Conservation (phyloP, 2,888 invertebrate genomes). For the Timema podura region DNA sequence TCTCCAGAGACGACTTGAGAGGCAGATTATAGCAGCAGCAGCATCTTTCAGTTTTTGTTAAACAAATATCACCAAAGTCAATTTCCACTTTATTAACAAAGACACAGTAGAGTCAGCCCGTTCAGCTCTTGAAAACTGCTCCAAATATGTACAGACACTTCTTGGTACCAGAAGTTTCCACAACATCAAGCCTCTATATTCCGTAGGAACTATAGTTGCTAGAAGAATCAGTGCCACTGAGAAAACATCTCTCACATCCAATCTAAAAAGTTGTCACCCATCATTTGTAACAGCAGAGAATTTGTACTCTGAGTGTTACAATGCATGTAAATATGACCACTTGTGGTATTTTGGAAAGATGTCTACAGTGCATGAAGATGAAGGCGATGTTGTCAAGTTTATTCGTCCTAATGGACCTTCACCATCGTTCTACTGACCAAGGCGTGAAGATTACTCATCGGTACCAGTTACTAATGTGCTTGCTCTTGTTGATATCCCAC, state of each 20-base stretch:
- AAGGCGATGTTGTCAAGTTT: constrained; percentile 6
- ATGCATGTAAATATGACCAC: neutral
- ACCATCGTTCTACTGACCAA: neutral
- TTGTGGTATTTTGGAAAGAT: constrained; percentile 2
- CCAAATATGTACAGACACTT: constrained; percentile 6
- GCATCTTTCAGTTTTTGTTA: neutral
- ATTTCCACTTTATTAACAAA: neutral
- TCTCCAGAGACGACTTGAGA: neutral
- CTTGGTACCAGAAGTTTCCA: neutral
- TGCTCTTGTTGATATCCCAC: constrained; percentile 2
- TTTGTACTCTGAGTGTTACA: neutral
- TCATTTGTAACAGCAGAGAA: neutral
- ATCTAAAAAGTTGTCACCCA: neutral
- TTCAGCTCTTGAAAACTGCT: neutral
- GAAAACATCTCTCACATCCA: constrained; percentile 2
- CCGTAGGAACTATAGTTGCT: neutral
- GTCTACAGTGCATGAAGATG: neutral
- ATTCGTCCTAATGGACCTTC: constrained; percentile 1
- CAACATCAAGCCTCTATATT: neutral
- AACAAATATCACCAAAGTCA: neutral
- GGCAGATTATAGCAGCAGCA: neutral
- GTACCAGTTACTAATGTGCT: neutral
- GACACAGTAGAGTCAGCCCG: neutral
- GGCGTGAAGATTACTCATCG: neutral
- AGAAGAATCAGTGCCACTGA: neutral